A percentile compares a stretch with the other conserved stretches of the same genome.
Evolutionary conservation across 2,888 invertebrate genomes (phyloP).

Genomic region (Polydrusus tereticollis): DNA sequence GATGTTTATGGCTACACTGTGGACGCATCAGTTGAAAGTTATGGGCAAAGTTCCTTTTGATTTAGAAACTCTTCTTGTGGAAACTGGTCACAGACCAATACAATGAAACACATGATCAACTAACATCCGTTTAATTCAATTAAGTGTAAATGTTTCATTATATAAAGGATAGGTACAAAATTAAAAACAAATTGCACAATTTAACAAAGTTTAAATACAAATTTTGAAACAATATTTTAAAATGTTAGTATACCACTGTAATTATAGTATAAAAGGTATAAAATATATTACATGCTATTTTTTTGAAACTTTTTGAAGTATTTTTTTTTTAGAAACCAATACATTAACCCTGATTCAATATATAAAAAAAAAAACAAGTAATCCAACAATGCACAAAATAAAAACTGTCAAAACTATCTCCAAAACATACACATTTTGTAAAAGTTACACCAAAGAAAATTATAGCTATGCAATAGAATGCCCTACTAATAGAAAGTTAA

Average conservation of each 20-base stretch:
- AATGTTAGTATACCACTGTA: not conserved
- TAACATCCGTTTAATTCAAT: not conserved
- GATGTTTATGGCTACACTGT: slow-evolving; percentile 67
- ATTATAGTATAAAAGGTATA: not conserved
- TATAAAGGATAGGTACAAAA: not conserved
- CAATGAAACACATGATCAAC: slow-evolving; percentile 7
- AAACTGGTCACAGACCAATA: slow-evolving; percentile 64
- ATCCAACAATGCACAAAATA: not conserved
- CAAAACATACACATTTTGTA: too few relatives aligned
- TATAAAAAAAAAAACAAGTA: too few relatives aligned
- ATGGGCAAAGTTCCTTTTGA: slow-evolving; percentile 58
- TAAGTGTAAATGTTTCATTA: not conserved
- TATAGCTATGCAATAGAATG: too few relatives aligned
- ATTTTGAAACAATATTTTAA: too few relatives aligned
- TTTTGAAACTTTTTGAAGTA: not conserved
- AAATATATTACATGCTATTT: slow-evolving; percentile 7
- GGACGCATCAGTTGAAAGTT: slow-evolving; percentile 68
- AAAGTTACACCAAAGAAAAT: too few relatives aligned
- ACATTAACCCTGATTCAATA: too few relatives aligned
- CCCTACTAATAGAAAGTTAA: too few relatives aligned
- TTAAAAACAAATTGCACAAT: not conserved
- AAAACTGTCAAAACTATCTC: too few relatives aligned
- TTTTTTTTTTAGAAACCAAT: not conserved
- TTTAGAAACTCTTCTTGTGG: slow-evolving; percentile 63
- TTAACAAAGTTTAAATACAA: too few relatives aligned